Evolutionary conservation across 1,140 invertebrate genomes (phyloP).

Genomic region (Bombus waltoni): DNA sequence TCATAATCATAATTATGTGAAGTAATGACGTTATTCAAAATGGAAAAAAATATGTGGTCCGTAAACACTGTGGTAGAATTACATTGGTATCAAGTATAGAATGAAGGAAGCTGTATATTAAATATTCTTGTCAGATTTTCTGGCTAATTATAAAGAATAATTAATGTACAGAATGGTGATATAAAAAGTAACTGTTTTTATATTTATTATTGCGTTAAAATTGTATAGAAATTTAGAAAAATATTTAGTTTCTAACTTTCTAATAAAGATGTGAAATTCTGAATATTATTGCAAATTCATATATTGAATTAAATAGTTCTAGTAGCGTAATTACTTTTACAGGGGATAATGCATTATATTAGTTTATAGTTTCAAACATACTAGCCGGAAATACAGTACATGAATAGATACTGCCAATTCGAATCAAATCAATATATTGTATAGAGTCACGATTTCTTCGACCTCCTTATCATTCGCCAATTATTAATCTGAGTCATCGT

Average conservation of each 20-base stretch:
- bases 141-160: neutral
- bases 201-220: too few relatives aligned
- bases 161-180: neutral
- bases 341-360: too few relatives aligned
- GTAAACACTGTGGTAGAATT: neutral
- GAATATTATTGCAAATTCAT: neutral
- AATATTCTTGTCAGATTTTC: neutral
- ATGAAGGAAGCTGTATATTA: neutral
- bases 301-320: neutral
- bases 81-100: neutral
- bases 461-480: conserved; percentile 15
- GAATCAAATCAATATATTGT: neutral
- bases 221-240: neutral
- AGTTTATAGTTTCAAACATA: neutral
- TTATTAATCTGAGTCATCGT: neutral
- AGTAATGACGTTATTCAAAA: neutral
- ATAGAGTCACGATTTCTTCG: neutral
- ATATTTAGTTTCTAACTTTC: neutral
- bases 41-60: neutral
- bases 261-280: neutral
- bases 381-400: neutral
- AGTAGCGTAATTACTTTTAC: too few relatives aligned
- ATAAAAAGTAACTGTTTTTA: neutral
- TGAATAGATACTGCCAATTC: neutral
- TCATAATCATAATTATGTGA: neutral